Percentiles rank a stretch among this genome's conserved stretches.
phyloP scores from a whole-genome alignment of 2,113 vertebrate genomes.

The Notiomystis cincta region DNA sequence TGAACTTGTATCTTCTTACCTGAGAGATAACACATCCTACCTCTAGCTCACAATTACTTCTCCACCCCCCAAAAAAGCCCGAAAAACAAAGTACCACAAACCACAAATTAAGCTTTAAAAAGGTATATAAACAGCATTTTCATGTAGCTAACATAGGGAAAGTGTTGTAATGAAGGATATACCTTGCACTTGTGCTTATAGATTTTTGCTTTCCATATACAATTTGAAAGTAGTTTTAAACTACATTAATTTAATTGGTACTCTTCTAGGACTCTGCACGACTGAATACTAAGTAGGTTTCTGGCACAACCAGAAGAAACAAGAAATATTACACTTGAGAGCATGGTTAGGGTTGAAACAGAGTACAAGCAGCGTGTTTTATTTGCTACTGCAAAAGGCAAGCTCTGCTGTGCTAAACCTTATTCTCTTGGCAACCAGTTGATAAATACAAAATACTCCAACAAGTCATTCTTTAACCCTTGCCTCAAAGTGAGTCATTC shows the following conservation, averaged over 20 bases:
- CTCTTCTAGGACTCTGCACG: neutral
- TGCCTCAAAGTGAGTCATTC: neutral
- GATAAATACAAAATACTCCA: neutral
- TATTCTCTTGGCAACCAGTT: neutral
- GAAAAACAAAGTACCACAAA: neutral
- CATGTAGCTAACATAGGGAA: neutral
- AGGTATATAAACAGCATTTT: neutral
- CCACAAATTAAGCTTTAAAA: neutral
- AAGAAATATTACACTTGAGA: neutral
- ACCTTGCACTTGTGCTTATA: neutral
- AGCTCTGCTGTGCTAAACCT: fast-evolving
- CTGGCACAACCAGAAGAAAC: neutral
- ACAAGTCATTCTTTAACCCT: neutral
- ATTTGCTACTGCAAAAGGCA: neutral
- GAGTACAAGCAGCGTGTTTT: neutral
- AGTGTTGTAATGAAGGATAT: neutral
- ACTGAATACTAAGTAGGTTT: neutral
- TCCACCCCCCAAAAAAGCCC: fast-evolving
- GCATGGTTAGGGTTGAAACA: neutral
- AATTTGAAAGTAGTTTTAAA: neutral
- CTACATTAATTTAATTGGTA: neutral
- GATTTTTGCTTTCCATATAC: neutral
- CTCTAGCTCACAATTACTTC: neutral
- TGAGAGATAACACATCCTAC: neutral
- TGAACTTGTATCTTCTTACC: neutral